Evolutionary conservation across 2,113 vertebrate species (phyloP), one percentile per base, ranked within the genome.

Genomic region (Falcunculus frontatus): DNA sequence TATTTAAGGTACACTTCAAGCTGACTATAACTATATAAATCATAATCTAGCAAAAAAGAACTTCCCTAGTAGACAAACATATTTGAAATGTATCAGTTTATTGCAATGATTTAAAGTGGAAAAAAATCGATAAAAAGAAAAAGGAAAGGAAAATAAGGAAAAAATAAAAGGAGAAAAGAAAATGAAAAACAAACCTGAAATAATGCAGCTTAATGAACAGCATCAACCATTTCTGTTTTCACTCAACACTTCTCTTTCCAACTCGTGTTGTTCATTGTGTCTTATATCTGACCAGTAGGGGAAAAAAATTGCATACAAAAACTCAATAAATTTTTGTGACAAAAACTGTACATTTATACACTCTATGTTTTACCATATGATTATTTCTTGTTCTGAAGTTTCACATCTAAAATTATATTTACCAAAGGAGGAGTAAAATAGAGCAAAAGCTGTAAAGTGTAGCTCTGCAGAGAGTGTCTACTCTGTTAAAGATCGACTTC

Each of bases 301-400:
- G 29, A 8, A 60, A 49, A 76, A 50, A 32, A n/a, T 8, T 27
- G 20, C 2, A 10, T 46, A 41, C 15, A 68, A 59, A 55, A 47
- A 11, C 0, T 0, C 0, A 32, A 27, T 33, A 42, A 30, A 17
- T n/a, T 6, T 29, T 76, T 85, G 13, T 76, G 16, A 82, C 1
- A 9, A 62, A 30, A 55, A 42, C 9, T 41, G 21, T 13, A 23
- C 2, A 37, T 52, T 80, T 76, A 50, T 74, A 9, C 7, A 60
- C 11, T 60, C 26, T 33, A 2, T 65, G 10, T 73, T 76, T 76
- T 32, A 80, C 18, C 10, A 29, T 33, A 33, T 69, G 8, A 50
- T 32, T 81, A 32, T 42, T 75, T 87, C 44, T 76, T 83, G 19
- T 74, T 79, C 37, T 90, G 42, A 83, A 83, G 18, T 30, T 79